phyloP scores from a whole-genome alignment of 1,140 invertebrate genomes.

The Drosophila tani region DNA sequence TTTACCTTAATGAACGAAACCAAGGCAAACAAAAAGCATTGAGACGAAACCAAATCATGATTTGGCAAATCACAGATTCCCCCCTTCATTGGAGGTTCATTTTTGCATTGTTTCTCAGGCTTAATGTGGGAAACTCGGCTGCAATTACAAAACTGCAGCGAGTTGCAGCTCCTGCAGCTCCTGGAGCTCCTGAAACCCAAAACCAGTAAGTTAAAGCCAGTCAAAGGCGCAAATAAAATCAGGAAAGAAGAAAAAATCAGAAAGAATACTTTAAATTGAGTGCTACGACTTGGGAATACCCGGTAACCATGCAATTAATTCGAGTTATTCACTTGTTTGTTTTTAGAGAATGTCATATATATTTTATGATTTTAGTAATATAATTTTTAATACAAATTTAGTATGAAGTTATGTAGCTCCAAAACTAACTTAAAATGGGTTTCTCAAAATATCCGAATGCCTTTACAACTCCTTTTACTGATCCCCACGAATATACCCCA shows the following conservation, averaged over 20 bases:
- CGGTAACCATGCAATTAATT: neutral
- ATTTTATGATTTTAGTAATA: neutral
- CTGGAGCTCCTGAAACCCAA: conserved; percentile 38
- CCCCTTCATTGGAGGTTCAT: conserved; percentile 29
- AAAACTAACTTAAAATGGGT: too few relatives aligned
- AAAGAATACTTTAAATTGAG: neutral
- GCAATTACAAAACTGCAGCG: conserved; percentile 43
- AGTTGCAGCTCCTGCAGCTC: conserved; percentile 1
- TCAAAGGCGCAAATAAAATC: conserved; percentile 24
- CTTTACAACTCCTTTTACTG: neutral
- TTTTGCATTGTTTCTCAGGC: conserved; percentile 51
- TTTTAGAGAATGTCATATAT: too few relatives aligned
- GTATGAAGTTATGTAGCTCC: neutral
- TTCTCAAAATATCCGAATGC: neutral
- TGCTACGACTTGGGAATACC: neutral
- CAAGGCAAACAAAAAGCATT: conserved; percentile 34
- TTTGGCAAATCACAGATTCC: conserved; percentile 43
- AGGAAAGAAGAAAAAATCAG: conserved; percentile 2
- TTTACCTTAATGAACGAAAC: conserved; percentile 43
- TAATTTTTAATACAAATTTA: neutral
- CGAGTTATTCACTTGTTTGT: neutral
- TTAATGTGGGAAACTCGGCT: conserved; percentile 50
- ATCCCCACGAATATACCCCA: conserved; percentile 6
- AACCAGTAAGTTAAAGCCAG: conserved; percentile 41
- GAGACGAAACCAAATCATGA: conserved; percentile 38